Evolutionary conservation across 64 coral and sea anemone genomes (phyloP).

Genomic region (Catalaphyllia jardinei): DNA sequence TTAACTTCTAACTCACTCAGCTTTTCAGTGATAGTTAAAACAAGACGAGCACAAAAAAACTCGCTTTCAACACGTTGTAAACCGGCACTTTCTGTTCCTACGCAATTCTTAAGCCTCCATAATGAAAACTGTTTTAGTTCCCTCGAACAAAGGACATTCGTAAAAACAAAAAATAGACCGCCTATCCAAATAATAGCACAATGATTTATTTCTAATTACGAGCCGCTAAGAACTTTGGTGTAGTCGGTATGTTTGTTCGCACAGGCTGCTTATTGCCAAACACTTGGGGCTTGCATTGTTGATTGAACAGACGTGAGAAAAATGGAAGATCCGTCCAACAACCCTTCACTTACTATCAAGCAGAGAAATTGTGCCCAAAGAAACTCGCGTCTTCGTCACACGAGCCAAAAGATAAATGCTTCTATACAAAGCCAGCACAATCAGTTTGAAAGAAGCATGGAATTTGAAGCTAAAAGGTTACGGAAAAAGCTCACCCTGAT

Average conservation of each 20-base stretch:
- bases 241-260: neutral
- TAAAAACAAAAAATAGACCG: slow-evolving; percentile 4
- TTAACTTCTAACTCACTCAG: too few species aligned
- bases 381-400: neutral
- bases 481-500: neutral
- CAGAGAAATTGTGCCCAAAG: slow-evolving; percentile 16
- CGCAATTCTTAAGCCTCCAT: neutral
- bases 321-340: slow-evolving; percentile 5
- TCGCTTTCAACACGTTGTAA: neutral
- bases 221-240: neutral
- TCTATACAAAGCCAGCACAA: slow-evolving; percentile 28
- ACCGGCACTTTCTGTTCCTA: neutral
- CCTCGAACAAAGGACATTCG: neutral
- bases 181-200: neutral
- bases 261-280: neutral
- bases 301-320: neutral
- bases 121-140: neutral
- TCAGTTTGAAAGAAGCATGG: slow-evolving; percentile 14
- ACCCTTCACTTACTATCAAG: neutral
- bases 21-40: too few species aligned
- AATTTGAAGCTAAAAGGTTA: slow-evolving; percentile 37
- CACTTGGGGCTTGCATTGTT: neutral
- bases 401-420: slow-evolving; percentile 5
- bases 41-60: neutral
- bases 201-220: slow-evolving; percentile 32